Evolutionary conservation across 2,888 invertebrate genomes (phyloP).

Genomic region (Ephialtes manifestator): DNA sequence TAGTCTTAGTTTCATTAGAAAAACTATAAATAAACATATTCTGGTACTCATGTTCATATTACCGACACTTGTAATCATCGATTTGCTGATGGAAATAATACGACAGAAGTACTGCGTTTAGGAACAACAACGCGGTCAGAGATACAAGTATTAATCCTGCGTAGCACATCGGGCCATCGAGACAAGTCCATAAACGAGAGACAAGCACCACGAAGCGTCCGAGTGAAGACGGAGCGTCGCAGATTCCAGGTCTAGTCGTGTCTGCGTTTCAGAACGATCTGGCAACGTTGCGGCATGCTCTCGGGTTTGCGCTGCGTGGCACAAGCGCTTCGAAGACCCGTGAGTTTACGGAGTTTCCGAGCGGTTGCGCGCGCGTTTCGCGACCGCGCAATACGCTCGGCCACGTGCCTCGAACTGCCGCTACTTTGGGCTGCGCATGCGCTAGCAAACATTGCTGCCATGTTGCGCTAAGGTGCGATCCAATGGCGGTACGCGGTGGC

Average conservation of each 20-base stretch:
- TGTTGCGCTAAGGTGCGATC: slow-evolving; percentile 70
- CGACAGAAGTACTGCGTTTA: background rate
- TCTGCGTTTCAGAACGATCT: slow-evolving; percentile 60
- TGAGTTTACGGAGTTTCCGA: slow-evolving; percentile 40
- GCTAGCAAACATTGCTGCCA: slow-evolving; percentile 69
- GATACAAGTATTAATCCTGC: background rate
- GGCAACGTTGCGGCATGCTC: slow-evolving; percentile 66
- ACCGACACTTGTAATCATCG: background rate
- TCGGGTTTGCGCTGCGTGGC: slow-evolving; percentile 34
- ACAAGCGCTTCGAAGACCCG: slow-evolving; percentile 26
- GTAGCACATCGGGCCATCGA: background rate
- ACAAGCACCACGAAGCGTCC: slow-evolving; percentile 16
- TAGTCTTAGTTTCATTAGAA: background rate
- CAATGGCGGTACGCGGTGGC: slow-evolving; percentile 62
- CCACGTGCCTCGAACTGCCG: slow-evolving; percentile 72
- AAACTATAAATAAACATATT: background rate
- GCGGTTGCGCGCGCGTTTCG: slow-evolving; percentile 75
- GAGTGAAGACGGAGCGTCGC: slow-evolving; percentile 39
- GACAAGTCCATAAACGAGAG: background rate
- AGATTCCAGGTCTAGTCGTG: slow-evolving; percentile 38
- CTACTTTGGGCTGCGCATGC: slow-evolving; percentile 74
- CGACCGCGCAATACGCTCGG: slow-evolving; percentile 67
- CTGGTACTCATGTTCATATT: background rate
- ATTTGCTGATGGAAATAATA: background rate
- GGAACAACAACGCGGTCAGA: background rate